Evolutionary conservation across 2,113 vertebrate genomes (phyloP), one percentile per base, ranked within the genome.

Genomic region (Illadopsis cleaveri): DNA sequence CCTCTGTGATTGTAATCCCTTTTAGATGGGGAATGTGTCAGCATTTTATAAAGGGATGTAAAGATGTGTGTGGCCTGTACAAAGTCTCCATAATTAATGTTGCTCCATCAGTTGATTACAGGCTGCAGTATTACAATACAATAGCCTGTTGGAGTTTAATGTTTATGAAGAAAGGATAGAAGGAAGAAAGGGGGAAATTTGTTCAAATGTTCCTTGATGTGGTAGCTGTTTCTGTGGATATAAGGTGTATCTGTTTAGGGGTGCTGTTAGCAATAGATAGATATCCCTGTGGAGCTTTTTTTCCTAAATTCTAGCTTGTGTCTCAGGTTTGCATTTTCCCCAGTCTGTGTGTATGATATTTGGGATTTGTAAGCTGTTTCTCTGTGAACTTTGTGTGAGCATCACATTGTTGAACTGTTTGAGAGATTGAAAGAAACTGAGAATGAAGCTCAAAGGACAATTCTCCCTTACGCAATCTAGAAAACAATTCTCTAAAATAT

Each of bases 401-500:
- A 83, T 89, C 77, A 89, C 35, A 79, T 53, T 82, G 70, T 53
- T 95, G 79, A 93, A 90, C 76, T 76, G 54, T 88, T 95, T 92
- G 86, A 89, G 82, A 89, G 58, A 57, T 12, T 61, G 70, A 94
- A 96, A 88, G 75, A 80, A 89, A 57, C 11, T 3, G 61, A 86
- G 69, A 82, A 56, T 0, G 20, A 84, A 94, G 70, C 73, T 93
- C 58, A 84, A 77, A 95, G 87, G 86, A 70, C 64, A 90, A 75
- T 70, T 93, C 82, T 75, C 87, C 71, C 77, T 94, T 92, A 89
- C 5, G 6, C 90, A 95, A 91, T 85, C 72, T 82, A 69, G 91
- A 93, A 94, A 96, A 97, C 79, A 92, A 94, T 82, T 84, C 82
- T 83, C 68, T 93, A 92, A 92, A 93, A 94, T 94, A 97, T 93